These are phyloP conservation scores for Microctonus aethiopoides DNA, from an alignment of 2,888 invertebrate species.

Conservation along the genomic window DNA sequence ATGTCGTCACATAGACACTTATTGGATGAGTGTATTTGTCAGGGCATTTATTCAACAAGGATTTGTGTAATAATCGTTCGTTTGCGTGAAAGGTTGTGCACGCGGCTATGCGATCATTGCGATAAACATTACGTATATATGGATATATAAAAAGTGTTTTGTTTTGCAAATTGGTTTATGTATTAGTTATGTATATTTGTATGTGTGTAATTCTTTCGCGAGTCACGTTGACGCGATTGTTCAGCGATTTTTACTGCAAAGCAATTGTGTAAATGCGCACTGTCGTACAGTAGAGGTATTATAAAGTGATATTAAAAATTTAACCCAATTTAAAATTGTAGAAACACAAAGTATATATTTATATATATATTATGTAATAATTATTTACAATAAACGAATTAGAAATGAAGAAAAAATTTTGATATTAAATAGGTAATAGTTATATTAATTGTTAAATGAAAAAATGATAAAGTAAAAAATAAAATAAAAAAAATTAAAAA, in stretches of 20 bases:
- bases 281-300: background rate
- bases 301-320: background rate
- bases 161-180: slow-evolving; percentile 26
- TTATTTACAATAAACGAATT: background rate
- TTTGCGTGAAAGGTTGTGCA: slow-evolving; percentile 34
- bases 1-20: background rate
- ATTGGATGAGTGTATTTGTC: background rate
- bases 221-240: slow-evolving; percentile 5
- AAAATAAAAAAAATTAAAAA: background rate
- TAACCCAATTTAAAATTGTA: too few relatives aligned
- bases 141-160: slow-evolving; percentile 14
- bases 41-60: slow-evolving; percentile 30
- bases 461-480: background rate
- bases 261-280: background rate
- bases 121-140: slow-evolving; percentile 17
- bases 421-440: too few relatives aligned
- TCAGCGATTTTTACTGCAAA: background rate
- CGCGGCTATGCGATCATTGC: slow-evolving; percentile 22
- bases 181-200: slow-evolving; percentile 5
- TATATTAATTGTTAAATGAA: background rate
- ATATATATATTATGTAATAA: too few relatives aligned
- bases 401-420: background rate
- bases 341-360: too few relatives aligned
- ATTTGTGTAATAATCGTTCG: slow-evolving; percentile 31
- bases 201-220: background rate